Conservation (phyloP, 2,888 invertebrate species). For the Diaphora mendica region DNA sequence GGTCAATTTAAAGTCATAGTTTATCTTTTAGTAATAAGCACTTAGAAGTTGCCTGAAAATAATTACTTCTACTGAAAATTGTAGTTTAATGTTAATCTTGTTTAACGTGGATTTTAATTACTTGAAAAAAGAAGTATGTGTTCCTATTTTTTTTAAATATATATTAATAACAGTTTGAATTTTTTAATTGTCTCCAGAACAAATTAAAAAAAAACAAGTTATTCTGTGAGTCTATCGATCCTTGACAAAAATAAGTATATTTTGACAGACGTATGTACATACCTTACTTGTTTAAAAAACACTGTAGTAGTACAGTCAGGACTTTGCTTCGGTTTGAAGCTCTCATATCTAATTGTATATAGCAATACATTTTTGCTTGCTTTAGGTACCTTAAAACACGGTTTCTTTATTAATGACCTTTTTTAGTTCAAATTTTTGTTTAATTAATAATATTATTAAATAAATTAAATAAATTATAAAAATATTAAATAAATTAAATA, state of each 20-base stretch:
- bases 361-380: too few relatives aligned
- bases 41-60: background rate
- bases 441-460: too few relatives aligned
- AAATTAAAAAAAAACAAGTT: background rate
- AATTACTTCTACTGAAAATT: background rate
- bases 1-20: slow-evolving; percentile 29
- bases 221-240: background rate
- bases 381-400: too few relatives aligned
- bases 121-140: too few relatives aligned
- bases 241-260: background rate
- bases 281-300: background rate
- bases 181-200: background rate
- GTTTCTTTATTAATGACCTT: background rate
- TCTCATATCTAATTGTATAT: too few relatives aligned
- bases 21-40: background rate
- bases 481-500: too few relatives aligned
- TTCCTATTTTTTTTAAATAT: too few relatives aligned
- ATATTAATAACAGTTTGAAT: too few relatives aligned
- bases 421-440: too few relatives aligned
- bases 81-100: background rate
- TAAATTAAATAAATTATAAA: too few relatives aligned
- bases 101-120: background rate
- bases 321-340: background rate
- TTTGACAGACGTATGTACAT: background rate
- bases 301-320: background rate